Base-by-base conservation (phyloP, 2,113 vertebrate species). In the Platycercus adscitus region DNA sequence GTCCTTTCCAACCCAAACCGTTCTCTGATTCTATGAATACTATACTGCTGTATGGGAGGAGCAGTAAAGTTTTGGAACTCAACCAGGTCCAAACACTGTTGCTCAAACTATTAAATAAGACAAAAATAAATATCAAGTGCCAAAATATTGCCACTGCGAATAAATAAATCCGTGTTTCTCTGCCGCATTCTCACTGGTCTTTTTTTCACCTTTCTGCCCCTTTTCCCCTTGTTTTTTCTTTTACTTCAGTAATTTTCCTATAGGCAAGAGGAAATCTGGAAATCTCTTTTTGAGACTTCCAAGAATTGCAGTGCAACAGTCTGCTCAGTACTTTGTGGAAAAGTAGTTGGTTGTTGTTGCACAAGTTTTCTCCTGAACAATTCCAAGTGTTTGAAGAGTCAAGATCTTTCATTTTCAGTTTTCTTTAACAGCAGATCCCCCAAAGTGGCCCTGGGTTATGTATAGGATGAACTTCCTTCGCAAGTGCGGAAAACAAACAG, bases 211-310 rank as follows among this genome's bases (percentile, higher is more conserved):
- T 61, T 61, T 64, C 29, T n/a, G 17, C 5, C 12, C 12, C 14
- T 12, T 44, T 15, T 52, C 1, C 5, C 8, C 7, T 1, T 5
- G 0, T 17, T 75, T 81, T 46, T 53, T 4, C 13, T 15, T 71
- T 60, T 86, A 46, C 33, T 82, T 64, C 25, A 9, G 0, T 64
- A 72, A 14, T 63, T 92, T 65, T 65, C 23, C 10, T 58, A 4
- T 50, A 12, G 53, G 21, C 7, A 31, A 47, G 26, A 69, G 3
- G 23, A 55, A 17, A 9, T 43, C n/a, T 75, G 3, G 25, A 76
- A 86, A 13, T 6, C 23, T 56, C 46, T 68, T 71, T n/a, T 37
- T 19, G 49, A 82, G 44, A 55, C 52, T 79, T 81, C 10, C 18
- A 69, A 28, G 53, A 86, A 83, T 15, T 83, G 44, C 50, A 37